Evolutionary conservation across 1,140 invertebrate species (phyloP).

Genomic region (Mesaphorura yosii): DNA sequence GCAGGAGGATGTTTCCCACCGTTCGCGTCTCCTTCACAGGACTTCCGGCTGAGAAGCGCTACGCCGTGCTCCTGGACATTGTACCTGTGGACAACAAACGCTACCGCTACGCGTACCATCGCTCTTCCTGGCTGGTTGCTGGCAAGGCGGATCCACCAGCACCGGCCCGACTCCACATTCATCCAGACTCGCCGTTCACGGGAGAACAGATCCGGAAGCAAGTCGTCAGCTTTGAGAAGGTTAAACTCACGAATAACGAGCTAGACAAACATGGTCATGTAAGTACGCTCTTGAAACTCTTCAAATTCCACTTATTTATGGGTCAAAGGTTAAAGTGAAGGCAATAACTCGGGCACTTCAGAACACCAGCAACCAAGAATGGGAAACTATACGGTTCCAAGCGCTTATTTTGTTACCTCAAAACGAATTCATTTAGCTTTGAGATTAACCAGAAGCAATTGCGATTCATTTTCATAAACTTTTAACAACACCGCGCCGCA

Average conservation of each 20-base stretch:
- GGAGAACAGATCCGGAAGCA: conserved; percentile 53
- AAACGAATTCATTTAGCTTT: no score
- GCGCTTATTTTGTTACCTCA: no score
- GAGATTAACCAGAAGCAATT: no score
- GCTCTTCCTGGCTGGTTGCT: conserved; percentile 54
- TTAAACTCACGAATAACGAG: conserved; percentile 60
- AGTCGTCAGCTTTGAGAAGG: conserved; percentile 59
- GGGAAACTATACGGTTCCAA: no score
- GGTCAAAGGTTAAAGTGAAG: neutral
- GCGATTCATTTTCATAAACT: no score
- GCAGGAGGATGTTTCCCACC: conserved; percentile 58
- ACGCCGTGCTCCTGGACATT: conserved; percentile 52
- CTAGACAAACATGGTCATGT: conserved; percentile 56
- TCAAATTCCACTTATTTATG: neutral
- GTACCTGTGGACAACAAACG: conserved; percentile 53
- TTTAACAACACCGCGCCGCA: no score
- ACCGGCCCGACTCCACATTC: conserved; percentile 47
- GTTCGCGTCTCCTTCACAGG: conserved; percentile 49
- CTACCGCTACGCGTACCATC: conserved; percentile 58
- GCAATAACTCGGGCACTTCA: neutral
- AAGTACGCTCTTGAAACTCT: conserved; percentile 36
- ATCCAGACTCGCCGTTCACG: conserved; percentile 53
- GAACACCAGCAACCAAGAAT: no score
- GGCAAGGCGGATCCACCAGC: conserved; percentile 57
- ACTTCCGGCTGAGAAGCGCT: conserved; percentile 40